These are phyloP conservation scores for Tanytarsus gracilentus DNA, from an alignment of 2,888 invertebrate genomes.

Conservation along the genomic window DNA sequence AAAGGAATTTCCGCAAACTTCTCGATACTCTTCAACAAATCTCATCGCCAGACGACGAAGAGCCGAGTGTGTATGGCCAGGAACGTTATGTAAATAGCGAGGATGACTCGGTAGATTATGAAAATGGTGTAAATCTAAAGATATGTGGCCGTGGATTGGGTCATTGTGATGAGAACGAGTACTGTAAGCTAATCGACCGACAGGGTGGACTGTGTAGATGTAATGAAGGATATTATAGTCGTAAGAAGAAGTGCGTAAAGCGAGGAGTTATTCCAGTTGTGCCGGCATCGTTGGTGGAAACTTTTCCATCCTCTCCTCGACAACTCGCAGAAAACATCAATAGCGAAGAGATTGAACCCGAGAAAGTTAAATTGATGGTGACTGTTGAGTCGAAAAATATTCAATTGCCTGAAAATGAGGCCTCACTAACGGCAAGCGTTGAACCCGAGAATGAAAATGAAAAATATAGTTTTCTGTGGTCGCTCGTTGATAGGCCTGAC, in stretches of 20 bases:
- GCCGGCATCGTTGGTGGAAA: constrained; percentile 10
- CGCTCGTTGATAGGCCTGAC: constrained; percentile 66
- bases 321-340: neutral
- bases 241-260: constrained; percentile 7
- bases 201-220: neutral
- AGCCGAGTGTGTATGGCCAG: constrained; percentile 6
- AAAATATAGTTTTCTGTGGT: constrained; percentile 84
- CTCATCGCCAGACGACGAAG: neutral
- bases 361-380: constrained; percentile 51
- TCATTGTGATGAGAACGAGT: constrained; percentile 3
- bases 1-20: constrained; percentile 13
- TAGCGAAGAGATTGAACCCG: constrained; percentile 40
- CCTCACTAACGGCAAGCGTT: constrained; percentile 71
- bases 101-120: neutral
- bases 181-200: neutral
- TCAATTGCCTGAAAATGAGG: constrained; percentile 73
- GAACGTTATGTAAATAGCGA: constrained; percentile 12
- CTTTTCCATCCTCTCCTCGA: constrained; percentile 4
- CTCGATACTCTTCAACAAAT: constrained; percentile 16
- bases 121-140: neutral
- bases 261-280: constrained; percentile 5
- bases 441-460: constrained; percentile 62
- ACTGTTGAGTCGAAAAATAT: constrained; percentile 70
- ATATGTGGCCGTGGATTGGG: constrained; percentile 1
- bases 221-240: neutral